Evolutionary conservation across 2,797 vertebrate genomes (phyloP), one percentile per base, ranked within the genome.

Genomic region (Crenichthys baileyi): DNA sequence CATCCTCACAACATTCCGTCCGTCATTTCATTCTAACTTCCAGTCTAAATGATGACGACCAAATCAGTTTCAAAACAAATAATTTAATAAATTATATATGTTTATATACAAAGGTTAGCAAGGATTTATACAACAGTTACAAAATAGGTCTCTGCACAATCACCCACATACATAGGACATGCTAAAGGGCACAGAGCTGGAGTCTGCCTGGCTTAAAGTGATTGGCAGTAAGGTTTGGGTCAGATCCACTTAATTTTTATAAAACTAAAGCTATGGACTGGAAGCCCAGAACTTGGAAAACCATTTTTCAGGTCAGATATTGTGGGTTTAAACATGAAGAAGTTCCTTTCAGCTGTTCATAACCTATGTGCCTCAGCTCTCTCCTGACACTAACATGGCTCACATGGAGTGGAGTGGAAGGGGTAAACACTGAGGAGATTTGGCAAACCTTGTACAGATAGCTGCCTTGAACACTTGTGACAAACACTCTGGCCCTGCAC

Each of bases 61-160:
- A 72, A 65, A 31, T 36, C 18, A 65, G 73, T 79, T 93, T 81
- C 86, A 93, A 93, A 94, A 94, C 92, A 94, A 94, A 94, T 91
- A 94, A 94, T 94, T 94, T 93, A 93, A 94, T 94, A 93, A 92
- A 89, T 93, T 93, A 94, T 93, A 91, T 92, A 92, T 91, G 92
- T 89, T 87, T 93, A 94, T 91, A 92, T 94, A 93, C 92, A 95
- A 72, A 89, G 93, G 92, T 95, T 95, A 94, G 89, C 90, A 93
- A 94, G 91, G 90, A 90, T 94, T 95, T 96, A 80, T 95, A 95
- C 93, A 95, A 94, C 92, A 90, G 91, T 94, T 95, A 95, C 88
- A 95, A 94, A 94, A 93, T 90, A 91, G 93, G 92, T 94, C 90
- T 89, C 93, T 78, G 26, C 89, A 91, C 86, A 85, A 84, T 85